Base-by-base conservation (phyloP, 2,888 invertebrate genomes). In the Bibio marci region DNA sequence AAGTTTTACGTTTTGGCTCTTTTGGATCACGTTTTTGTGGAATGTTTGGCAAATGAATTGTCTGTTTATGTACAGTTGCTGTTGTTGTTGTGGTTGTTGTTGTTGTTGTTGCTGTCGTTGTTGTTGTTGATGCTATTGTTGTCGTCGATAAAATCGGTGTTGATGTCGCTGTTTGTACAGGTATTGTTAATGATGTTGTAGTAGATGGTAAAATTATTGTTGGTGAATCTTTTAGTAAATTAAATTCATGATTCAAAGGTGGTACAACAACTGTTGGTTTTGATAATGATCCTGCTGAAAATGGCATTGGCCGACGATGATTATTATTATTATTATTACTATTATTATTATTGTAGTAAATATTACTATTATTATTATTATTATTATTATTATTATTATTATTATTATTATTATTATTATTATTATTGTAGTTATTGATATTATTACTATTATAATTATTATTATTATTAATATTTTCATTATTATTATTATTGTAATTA, bases 21-120 rank as follows among this genome's bases (percentile, higher is more conserved):
- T 62, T 62, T 27, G 58, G 57, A 51, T 60, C 51, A 44, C 55
- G 54, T 44, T 59, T 60, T 6, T 59, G 52, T 3, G 60, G 59
- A 1, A 60, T 59, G 50, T 59, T 54, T 12, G 57, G 38, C 19
- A 62, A 41, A 7, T 59, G 44, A 39, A 59, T 59, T 2, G 58
- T 59, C n/a, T 41, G 40, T 25, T 37, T 36, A 17, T 15, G 33
- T 15, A 28, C 37, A 6, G 17, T 33, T 17, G 14, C 26, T 15
- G 28, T 15, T 25, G 25, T 28, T 14, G 30, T 25, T 13, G 22
- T 26, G 30, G 30, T 59, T 7, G 48, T 41, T 14, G 50, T 49
- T 13, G 47, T 42, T 19, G 48, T 30, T 5, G 49, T 15, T 35
- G 32, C 45, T 1, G 48, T 42, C 14, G 44, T 43, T n/a, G 47